Base-by-base conservation (phyloP, 2,888 invertebrate species). In the Brachylomia viminalis region DNA sequence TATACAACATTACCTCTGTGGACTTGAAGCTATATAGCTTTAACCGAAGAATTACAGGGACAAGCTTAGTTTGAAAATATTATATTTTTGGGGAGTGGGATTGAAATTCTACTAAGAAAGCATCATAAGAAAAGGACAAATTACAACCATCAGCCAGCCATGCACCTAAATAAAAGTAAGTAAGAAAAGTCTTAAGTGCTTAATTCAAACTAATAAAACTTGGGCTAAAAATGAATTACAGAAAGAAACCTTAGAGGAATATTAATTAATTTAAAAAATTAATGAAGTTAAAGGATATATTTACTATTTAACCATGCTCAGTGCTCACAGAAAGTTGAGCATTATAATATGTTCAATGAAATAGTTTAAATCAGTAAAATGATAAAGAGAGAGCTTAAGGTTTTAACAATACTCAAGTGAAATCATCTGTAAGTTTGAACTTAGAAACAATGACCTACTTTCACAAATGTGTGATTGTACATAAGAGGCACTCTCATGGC, bases 391-490 rank as follows among this genome's bases (percentile, higher is more conserved):
- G 38, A 82, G 45, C 54, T 56, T 67, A 56, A 70, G 75, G 42
- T 64, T 75, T 72, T 0, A 80, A 78, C 72, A 80, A 80, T 71
- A 66, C 30, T 61, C 30, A 70, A 83, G 76, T 79, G 62, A 77
- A 83, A 76, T 75, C 81, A 83, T 72, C 75, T 75, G 69, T 77
- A 71, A 81, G 78, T 76, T 73, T 76, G 54, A 77, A 83, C 56
- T 71, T 72, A 82, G 70, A 82, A 68, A 76, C 67, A 79, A 85
- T 78, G 79, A 79, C 79, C 82, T 77, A 85, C 82, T 86, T 85
- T 86, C 84, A 84, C 82, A 85, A 74, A 81, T 76, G 73, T 74
- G 66, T 80, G 80, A 75, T 71, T 75, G 62, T 77, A 66, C 62
- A 42, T 42, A 72, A 67, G 61, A 71, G 54, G 20, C 42, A 69